Conservation (phyloP, 2,888 invertebrate species). For the Drosophila limbata region DNA sequence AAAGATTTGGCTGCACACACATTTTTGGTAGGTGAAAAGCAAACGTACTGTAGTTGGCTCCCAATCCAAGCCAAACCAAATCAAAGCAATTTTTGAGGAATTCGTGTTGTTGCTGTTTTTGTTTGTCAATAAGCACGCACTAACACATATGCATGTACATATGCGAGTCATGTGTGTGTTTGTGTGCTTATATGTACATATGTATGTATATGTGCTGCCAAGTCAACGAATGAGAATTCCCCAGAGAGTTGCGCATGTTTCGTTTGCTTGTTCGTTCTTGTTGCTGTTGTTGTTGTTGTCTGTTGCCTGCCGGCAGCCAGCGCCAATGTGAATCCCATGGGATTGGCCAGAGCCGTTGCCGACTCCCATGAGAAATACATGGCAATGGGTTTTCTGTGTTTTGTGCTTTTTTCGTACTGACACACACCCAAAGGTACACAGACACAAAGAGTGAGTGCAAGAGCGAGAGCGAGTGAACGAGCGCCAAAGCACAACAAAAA, state of each 20-base stretch:
- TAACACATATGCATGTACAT: slow-evolving; percentile 20
- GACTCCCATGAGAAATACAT: slow-evolving; percentile 85
- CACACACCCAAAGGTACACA: slow-evolving; percentile 24
- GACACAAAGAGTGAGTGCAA: slow-evolving; percentile 20
- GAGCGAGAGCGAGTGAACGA: slow-evolving; percentile 25
- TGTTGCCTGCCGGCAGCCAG: slow-evolving; percentile 51
- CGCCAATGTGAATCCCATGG: slow-evolving; percentile 78
- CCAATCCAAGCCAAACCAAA: slow-evolving; percentile 20
- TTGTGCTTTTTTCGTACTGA: slow-evolving; percentile 73
- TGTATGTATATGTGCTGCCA: slow-evolving; percentile 55
- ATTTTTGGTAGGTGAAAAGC: slow-evolving; percentile 50
- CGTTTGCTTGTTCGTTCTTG: slow-evolving; percentile 38
- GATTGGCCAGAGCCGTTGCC: slow-evolving; percentile 82
- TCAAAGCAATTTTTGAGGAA: slow-evolving; percentile 46
- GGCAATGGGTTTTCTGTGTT: slow-evolving; percentile 86
- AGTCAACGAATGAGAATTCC: slow-evolving; percentile 78
- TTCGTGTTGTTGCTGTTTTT: slow-evolving; percentile 36
- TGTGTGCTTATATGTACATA: slow-evolving; percentile 29
- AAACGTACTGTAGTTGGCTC: slow-evolving; percentile 32
- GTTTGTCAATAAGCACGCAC: slow-evolving; percentile 54
- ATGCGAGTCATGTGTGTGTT: neutral
- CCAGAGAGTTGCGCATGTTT: slow-evolving; percentile 81
- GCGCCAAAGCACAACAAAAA: slow-evolving; percentile 35
- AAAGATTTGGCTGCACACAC: slow-evolving; percentile 52
- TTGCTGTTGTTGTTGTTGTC: slow-evolving; percentile 54